These are phyloP conservation scores for Opisthograptis luteolata DNA, from an alignment of 2,888 invertebrate genomes.

Conservation along the genomic window DNA sequence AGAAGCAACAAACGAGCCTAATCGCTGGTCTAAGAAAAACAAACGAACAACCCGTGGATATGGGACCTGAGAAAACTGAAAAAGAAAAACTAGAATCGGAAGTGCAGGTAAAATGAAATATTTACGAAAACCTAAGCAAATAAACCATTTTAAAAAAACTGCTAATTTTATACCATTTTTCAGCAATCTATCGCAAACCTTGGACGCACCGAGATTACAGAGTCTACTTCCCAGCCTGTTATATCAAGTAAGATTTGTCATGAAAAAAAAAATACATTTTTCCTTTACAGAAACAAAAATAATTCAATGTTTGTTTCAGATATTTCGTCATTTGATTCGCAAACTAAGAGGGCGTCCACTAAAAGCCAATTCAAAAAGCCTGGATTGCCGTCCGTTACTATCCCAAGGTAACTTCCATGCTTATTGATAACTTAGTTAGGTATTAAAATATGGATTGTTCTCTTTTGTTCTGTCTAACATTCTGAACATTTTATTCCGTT, in stretches of 20 bases:
- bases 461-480: not conserved
- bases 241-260: conserved; percentile 69
- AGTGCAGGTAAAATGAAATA: conserved; percentile 69
- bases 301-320: conserved; percentile 46
- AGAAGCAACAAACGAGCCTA: conserved; percentile 97
- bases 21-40: conserved; percentile 96
- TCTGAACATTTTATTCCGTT: not conserved
- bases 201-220: conserved; percentile 73
- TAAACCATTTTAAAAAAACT: no score
- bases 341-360: conserved; percentile 70
- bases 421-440: no score
- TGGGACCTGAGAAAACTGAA: conserved; percentile 86
- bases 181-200: conserved; percentile 60
- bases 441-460: not conserved
- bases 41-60: conserved; percentile 87
- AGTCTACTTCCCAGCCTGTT: conserved; percentile 74
- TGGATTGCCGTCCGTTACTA: conserved; percentile 67
- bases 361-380: conserved; percentile 73
- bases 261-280: no score
- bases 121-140: no score
- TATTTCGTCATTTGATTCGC: conserved; percentile 70
- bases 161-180: conserved; percentile 10
- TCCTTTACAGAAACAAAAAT: no score
- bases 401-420: conserved; percentile 60
- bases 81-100: conserved; percentile 80